phyloP scores from a whole-genome alignment of 2,797 vertebrate genomes.

The Myotis myotis region DNA sequence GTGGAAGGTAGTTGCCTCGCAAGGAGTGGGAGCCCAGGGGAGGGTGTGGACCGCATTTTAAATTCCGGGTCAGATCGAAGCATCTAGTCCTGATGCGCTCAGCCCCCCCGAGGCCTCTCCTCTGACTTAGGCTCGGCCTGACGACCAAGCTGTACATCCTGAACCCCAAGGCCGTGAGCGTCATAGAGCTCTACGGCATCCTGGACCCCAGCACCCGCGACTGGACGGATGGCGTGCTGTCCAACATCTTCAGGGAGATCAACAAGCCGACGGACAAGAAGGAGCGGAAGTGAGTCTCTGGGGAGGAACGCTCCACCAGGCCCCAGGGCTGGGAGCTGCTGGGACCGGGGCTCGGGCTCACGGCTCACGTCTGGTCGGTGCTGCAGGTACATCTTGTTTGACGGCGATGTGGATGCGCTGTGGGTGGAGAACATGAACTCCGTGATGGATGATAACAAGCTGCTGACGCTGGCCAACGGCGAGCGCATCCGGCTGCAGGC shows the following conservation, averaged over 20 bases:
- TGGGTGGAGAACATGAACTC: constrained; percentile 99
- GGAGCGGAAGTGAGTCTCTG: constrained; percentile 89
- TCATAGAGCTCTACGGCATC: constrained; percentile 95
- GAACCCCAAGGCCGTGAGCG: constrained; percentile 97
- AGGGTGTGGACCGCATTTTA: not conserved
- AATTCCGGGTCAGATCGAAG: not conserved
- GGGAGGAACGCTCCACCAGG: not conserved
- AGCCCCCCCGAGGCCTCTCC: not conserved
- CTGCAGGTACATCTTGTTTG: constrained; percentile 96
- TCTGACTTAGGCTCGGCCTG: constrained; percentile 88
- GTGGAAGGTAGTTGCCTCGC: not conserved
- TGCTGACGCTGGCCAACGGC: constrained; percentile 96
- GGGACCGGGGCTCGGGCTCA: fast-evolving
- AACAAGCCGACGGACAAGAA: constrained; percentile 96
- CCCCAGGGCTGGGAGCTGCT: fast-evolving
- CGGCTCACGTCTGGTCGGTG: not conserved
- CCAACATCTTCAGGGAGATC: constrained; percentile 98
- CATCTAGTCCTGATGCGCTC: fast-evolving
- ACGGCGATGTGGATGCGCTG: constrained; percentile 97
- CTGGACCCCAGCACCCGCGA: constrained; percentile 94
- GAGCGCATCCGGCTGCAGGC: constrained; percentile 95
- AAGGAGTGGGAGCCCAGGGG: not conserved
- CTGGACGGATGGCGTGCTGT: constrained; percentile 98
- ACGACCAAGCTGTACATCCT: constrained; percentile 92
- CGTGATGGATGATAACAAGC: constrained; percentile 98